phyloP scores from a whole-genome alignment of 2,113 vertebrate species.

The Pavo muticus region DNA sequence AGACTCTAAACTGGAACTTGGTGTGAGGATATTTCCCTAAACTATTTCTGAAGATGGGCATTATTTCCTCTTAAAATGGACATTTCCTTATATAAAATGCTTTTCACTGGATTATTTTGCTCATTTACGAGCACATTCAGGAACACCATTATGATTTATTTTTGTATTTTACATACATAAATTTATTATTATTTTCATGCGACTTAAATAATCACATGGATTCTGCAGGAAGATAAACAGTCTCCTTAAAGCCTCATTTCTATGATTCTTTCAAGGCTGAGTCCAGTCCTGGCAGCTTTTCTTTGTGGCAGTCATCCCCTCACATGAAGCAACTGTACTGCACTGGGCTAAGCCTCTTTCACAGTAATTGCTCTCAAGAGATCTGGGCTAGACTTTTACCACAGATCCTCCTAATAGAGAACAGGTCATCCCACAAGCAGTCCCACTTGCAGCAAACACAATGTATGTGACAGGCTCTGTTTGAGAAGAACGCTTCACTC shows the following conservation, averaged over 20 bases:
- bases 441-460: not conserved
- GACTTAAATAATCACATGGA: not conserved
- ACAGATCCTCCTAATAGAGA: not conserved
- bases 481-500: not conserved
- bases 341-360: not conserved
- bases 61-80: not conserved
- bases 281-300: not conserved
- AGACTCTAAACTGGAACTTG: not conserved
- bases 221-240: not conserved
- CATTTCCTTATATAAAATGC: not conserved
- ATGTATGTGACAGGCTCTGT: accelerated
- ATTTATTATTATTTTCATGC: not conserved
- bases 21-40: not conserved
- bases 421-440: not conserved
- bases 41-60: not conserved
- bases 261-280: not conserved
- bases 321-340: not conserved
- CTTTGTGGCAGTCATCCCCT: not conserved
- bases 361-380: not conserved
- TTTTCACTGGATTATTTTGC: not conserved
- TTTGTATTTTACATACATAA: not conserved
- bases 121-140: not conserved
- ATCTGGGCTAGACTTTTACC: not conserved
- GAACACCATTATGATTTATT: not conserved
- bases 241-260: not conserved